Conservation (phyloP, 2,113 vertebrate species). For the Erythrolamprus reginae region DNA sequence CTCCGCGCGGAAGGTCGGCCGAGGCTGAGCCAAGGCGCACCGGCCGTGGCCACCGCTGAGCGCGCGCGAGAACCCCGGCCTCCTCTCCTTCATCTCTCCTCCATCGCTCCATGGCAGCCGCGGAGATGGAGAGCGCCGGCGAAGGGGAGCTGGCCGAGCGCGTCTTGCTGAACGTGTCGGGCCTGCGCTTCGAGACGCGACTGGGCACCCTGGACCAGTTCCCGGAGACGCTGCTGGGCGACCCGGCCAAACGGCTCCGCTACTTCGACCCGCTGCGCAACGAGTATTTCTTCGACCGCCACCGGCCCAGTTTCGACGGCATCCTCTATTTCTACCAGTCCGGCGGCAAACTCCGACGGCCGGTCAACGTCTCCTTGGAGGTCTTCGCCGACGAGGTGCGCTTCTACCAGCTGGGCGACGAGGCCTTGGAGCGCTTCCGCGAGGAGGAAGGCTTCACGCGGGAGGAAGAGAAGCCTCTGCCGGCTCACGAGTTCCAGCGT, state of each 20-base stretch:
- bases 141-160: conserved; percentile 81
- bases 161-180: conserved; percentile 92
- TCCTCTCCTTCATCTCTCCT: too few relatives aligned
- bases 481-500: conserved; percentile 86
- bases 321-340: conserved; percentile 97
- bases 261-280: conserved; percentile 96
- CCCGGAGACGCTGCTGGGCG: conserved; percentile 88
- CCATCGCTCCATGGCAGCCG: conserved; percentile 43
- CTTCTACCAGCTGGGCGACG: conserved; percentile 92
- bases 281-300: conserved; percentile 97
- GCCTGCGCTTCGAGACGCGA: conserved; percentile 92
- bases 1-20: too few relatives aligned
- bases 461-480: conserved; percentile 89
- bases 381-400: conserved; percentile 92
- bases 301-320: conserved; percentile 93
- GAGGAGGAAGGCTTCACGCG: conserved; percentile 94
- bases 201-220: conserved; percentile 94
- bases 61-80: too few relatives aligned
- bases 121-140: conserved; percentile 18
- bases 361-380: conserved; percentile 91
- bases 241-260: conserved; percentile 86
- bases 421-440: conserved; percentile 88
- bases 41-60: too few relatives aligned
- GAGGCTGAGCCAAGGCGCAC: too few relatives aligned
- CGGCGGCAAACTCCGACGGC: conserved; percentile 86